A percentile compares a stretch with the other conserved stretches of the same genome.
Conservation (phyloP, 64 coral and sea anemone genomes). For the Montipora sp. region DNA sequence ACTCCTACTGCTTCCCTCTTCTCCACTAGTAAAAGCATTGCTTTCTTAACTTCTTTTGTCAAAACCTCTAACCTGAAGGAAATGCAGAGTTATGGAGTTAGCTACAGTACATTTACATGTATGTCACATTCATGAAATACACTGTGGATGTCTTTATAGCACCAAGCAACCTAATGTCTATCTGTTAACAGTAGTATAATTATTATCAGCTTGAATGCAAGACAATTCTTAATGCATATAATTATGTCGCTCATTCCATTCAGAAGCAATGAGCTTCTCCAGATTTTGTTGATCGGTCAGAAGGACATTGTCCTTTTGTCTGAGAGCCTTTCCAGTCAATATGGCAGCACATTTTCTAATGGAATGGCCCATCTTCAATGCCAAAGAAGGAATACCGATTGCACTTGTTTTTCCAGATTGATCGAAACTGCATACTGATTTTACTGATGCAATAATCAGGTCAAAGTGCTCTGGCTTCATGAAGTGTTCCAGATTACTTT, state of each 20-base stretch:
- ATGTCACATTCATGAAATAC: no score
- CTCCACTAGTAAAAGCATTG: background rate
- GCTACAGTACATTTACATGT: no score
- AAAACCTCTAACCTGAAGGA: conserved; percentile 50
- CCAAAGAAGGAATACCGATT: conserved; percentile 29
- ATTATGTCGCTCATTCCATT: background rate
- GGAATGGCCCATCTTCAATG: conserved; percentile 21
- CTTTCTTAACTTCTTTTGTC: background rate
- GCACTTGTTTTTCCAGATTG: background rate
- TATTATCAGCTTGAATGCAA: no score
- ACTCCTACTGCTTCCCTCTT: conserved; percentile 12
- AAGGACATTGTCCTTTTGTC: conserved; percentile 2
- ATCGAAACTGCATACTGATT: conserved; percentile 26
- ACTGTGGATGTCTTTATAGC: no score
- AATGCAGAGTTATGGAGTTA: background rate
- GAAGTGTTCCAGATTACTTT: background rate
- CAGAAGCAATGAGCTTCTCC: conserved; percentile 1
- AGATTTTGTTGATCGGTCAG: conserved; percentile 27
- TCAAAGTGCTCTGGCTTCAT: background rate
- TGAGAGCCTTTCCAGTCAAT: conserved; percentile 36
- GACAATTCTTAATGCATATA: no score
- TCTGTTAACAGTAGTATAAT: no score
- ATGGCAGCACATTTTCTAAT: conserved; percentile 52
- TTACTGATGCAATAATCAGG: background rate
- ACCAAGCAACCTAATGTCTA: no score